A percentile compares a stretch with the other conserved stretches of the same genome.
Evolutionary conservation across 1,140 invertebrate genomes (phyloP).

Genomic region (Drosophila jambulina): DNA sequence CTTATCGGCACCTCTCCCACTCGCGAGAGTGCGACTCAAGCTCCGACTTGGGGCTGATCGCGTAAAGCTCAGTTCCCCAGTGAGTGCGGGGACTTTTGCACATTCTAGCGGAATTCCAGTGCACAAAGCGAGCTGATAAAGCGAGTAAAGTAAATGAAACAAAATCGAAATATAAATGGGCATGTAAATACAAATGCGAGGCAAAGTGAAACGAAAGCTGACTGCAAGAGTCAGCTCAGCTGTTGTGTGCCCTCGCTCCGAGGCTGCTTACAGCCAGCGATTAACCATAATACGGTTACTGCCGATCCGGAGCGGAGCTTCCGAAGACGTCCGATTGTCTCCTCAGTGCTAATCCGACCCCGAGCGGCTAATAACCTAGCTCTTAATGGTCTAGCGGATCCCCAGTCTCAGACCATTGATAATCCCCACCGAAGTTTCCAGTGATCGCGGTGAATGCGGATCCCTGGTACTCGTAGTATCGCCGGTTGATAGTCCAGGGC

Average conservation of each 20-base stretch:
- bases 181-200: slow-evolving; percentile 26
- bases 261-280: slow-evolving; percentile 7
- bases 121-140: slow-evolving; percentile 58
- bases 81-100: slow-evolving; percentile 6
- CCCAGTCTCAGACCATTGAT: not conserved
- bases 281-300: slow-evolving; percentile 29
- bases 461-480: slow-evolving; percentile 14
- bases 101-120: slow-evolving; percentile 20
- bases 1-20: slow-evolving; percentile 21
- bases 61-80: slow-evolving; percentile 31
- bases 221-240: slow-evolving; percentile 28
- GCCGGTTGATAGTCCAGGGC: slow-evolving; percentile 7
- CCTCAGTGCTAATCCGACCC: slow-evolving; percentile 33
- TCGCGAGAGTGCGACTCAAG: slow-evolving; percentile 11
- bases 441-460: slow-evolving; percentile 16
- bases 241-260: slow-evolving; percentile 8
- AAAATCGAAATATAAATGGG: slow-evolving; percentile 23
- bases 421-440: not conserved
- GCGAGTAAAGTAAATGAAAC: slow-evolving; percentile 61
- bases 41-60: slow-evolving; percentile 1
- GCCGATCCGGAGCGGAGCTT: slow-evolving; percentile 11
- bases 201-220: slow-evolving; percentile 31
- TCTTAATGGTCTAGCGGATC: not conserved
- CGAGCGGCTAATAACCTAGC: slow-evolving; percentile 13
- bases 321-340: slow-evolving; percentile 6